Evolutionary conservation across 2,888 invertebrate genomes (phyloP).

Genomic region (Stenchaetothrips biformis): DNA sequence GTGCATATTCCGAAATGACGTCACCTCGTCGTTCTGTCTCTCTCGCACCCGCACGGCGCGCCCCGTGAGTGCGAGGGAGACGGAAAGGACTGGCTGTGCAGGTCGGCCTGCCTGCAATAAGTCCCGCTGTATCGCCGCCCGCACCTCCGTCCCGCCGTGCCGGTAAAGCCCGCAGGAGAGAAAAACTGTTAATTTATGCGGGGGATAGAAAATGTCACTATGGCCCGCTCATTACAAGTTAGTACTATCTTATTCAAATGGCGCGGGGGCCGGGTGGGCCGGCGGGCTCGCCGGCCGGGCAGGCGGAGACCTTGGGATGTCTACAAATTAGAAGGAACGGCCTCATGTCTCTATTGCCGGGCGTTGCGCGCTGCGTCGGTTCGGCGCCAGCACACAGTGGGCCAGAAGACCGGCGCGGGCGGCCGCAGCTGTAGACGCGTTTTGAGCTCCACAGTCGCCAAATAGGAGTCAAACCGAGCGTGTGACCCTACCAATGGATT

Average conservation of each 20-base stretch:
- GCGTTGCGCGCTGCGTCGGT: not conserved
- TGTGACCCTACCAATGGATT: too few species aligned
- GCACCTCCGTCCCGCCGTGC: not conserved
- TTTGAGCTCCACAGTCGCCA: too few species aligned
- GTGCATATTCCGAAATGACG: not conserved
- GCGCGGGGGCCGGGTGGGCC: not conserved
- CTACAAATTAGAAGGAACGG: constrained; percentile 1
- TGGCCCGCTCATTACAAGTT: not conserved
- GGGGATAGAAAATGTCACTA: constrained; percentile 3
- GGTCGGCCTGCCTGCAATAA: too few species aligned
- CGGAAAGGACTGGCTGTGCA: too few species aligned
- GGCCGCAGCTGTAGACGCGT: too few species aligned
- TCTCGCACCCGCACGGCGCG: too few species aligned
- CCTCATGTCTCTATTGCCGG: not conserved
- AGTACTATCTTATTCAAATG: not conserved
- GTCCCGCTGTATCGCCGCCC: too few species aligned
- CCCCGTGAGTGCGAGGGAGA: too few species aligned
- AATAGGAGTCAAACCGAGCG: too few species aligned
- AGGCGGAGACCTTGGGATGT: not conserved
- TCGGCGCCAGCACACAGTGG: too few species aligned
- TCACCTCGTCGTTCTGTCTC: too few species aligned
- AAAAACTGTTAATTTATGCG: not conserved
- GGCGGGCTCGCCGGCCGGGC: not conserved
- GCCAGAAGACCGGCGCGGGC: too few species aligned
- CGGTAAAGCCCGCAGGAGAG: not conserved